These are phyloP conservation scores for Nansenia antarctica DNA, from an alignment of 2,113 vertebrate genomes.

Conservation along the genomic window DNA sequence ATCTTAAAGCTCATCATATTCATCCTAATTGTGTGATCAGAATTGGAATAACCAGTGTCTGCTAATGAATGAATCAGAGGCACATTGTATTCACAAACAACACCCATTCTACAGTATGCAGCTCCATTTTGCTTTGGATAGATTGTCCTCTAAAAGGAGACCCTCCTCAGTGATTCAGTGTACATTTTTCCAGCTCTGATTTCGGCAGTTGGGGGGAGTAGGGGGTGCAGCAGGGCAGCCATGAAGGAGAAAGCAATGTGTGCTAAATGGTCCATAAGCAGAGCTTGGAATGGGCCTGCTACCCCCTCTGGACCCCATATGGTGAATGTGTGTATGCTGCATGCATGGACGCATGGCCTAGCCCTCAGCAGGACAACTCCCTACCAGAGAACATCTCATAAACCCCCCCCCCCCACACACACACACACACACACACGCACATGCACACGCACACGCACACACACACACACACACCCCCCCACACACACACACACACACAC, in stretches of 20 bases:
- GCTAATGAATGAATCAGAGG: not conserved
- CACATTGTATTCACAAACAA: not conserved
- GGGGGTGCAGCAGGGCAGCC: constrained; percentile 28
- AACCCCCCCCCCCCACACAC: constrained; percentile 47
- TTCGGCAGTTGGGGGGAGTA: too few species aligned
- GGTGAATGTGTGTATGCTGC: constrained; percentile 53
- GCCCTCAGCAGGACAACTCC: constrained; percentile 49
- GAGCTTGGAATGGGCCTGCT: constrained; percentile 38
- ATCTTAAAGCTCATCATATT: too few species aligned
- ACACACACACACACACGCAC: constrained; percentile 44
- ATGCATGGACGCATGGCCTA: constrained; percentile 64
- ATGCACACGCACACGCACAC: constrained; percentile 24
- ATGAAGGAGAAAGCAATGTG: constrained; percentile 57
- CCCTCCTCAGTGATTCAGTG: constrained; percentile 36
- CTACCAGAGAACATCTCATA: constrained; percentile 52
- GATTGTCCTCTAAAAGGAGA: not conserved
- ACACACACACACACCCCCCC: not conserved
- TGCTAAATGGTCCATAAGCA: constrained; percentile 67
- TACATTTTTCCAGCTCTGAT: constrained; percentile 49
- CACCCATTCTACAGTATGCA: not conserved
- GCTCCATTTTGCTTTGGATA: not conserved
- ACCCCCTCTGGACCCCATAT: constrained; percentile 58
- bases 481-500: constrained; percentile 5
- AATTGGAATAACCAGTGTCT: not conserved
- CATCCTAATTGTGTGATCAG: too few species aligned